These are phyloP conservation scores for Zoanthus sansibaricus DNA, from an alignment of 92 coral and sea anemone species.

Conservation along the genomic window DNA sequence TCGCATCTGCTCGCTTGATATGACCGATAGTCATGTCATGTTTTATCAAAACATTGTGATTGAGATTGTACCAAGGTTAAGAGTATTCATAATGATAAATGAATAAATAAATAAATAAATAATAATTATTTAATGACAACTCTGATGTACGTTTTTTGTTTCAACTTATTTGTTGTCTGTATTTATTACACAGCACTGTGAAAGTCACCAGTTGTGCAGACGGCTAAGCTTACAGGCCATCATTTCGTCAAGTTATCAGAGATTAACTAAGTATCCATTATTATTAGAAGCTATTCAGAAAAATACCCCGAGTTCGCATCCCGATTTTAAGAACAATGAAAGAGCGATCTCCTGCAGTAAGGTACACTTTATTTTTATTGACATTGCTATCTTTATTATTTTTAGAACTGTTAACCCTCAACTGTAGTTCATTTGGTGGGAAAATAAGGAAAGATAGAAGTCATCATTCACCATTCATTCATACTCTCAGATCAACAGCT, in stretches of 20 bases:
- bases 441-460: too few relatives aligned
- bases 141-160: neutral
- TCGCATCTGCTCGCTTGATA: too few relatives aligned
- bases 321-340: conserved; percentile 77
- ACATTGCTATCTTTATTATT: neutral
- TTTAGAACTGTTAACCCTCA: neutral
- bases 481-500: too few relatives aligned
- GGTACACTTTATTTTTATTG: conserved; percentile 39
- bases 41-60: too few relatives aligned
- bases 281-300: conserved; percentile 92
- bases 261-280: conserved; percentile 95
- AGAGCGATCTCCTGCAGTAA: conserved; percentile 83
- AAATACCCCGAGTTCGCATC: conserved; percentile 90
- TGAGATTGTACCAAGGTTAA: too few relatives aligned
- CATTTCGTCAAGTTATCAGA: conserved; percentile 94
- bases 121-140: neutral
- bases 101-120: neutral
- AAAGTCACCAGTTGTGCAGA: conserved; percentile 89
- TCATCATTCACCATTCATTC: too few relatives aligned
- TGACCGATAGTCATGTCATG: too few relatives aligned
- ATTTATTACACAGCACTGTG: conserved; percentile 75
- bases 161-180: neutral
- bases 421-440: neutral
- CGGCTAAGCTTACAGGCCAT: conserved; percentile 92
- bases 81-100: neutral